A percentile compares a stretch with the other conserved stretches of the same genome.
These are phyloP conservation scores for Microdon myrmicae DNA, from an alignment of 2,888 invertebrate genomes.

Conservation along the genomic window DNA sequence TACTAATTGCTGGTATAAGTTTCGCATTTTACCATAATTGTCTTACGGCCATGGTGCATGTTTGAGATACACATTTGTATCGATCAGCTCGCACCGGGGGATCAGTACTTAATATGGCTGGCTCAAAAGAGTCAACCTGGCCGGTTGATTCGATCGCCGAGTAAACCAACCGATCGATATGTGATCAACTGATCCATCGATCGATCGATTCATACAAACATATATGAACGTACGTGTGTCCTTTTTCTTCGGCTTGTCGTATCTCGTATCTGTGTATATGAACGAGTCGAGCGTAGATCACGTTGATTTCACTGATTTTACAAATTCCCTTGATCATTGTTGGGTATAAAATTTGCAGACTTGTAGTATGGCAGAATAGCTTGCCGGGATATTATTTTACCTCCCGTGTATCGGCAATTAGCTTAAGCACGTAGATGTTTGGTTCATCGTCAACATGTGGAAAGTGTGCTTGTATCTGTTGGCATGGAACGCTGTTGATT, in stretches of 20 bases:
- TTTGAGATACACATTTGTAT: slow-evolving; percentile 27
- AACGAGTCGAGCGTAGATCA: no score
- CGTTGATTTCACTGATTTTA: slow-evolving; percentile 49
- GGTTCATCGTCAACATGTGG: not conserved
- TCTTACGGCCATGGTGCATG: slow-evolving; percentile 27
- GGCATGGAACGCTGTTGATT: slow-evolving; percentile 43
- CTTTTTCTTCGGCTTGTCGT: slow-evolving; percentile 21
- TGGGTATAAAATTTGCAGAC: slow-evolving; percentile 40
- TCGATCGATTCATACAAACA: slow-evolving; percentile 20
- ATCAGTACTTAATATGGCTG: no score
- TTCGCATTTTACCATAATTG: slow-evolving; percentile 56
- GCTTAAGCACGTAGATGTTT: slow-evolving; percentile 32
- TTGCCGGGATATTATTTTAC: not conserved
- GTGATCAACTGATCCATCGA: no score
- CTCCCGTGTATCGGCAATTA: slow-evolving; percentile 32
- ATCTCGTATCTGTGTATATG: no score
- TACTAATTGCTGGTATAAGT: slow-evolving; percentile 63
- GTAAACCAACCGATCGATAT: no score
- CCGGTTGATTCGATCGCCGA: no score
- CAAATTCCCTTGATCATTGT: slow-evolving; percentile 51
- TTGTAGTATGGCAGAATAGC: slow-evolving; percentile 3
- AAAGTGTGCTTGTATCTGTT: slow-evolving; percentile 24
- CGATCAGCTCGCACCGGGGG: slow-evolving; percentile 42
- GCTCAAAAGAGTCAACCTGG: no score
- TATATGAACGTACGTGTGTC: slow-evolving; percentile 32